These are phyloP conservation scores for Anthrax anthrax DNA, from an alignment of 2,888 invertebrate species.

Conservation along the genomic window DNA sequence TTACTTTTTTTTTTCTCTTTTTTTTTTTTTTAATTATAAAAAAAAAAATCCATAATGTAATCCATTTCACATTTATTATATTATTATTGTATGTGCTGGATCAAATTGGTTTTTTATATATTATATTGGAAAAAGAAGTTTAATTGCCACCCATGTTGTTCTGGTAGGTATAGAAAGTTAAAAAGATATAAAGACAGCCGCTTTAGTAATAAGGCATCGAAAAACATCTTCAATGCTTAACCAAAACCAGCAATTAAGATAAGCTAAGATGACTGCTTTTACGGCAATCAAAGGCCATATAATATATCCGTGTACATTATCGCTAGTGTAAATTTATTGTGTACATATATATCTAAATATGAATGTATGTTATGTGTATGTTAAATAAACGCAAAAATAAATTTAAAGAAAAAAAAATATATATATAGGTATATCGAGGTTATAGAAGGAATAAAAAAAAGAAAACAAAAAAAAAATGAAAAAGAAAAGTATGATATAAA, in stretches of 20 bases:
- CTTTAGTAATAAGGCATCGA: neutral
- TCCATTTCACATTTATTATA: neutral
- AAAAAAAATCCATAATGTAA: neutral
- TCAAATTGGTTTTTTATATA: too few species aligned
- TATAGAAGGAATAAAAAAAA: neutral
- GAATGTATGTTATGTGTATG: too few species aligned
- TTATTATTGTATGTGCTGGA: too few species aligned
- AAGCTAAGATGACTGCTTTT: conserved; percentile 7
- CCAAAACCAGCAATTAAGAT: conserved; percentile 8
- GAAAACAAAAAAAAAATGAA: neutral
- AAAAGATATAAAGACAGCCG: neutral
- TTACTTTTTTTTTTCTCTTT: neutral
- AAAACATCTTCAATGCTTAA: conserved; percentile 7
- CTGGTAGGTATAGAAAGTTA: neutral
- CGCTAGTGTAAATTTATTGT: too few species aligned
- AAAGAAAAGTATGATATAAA: neutral
- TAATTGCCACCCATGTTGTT: conserved; percentile 10
- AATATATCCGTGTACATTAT: neutral
- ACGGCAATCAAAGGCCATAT: neutral
- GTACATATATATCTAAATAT: too few species aligned
- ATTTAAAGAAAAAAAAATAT: too few species aligned
- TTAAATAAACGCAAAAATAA: too few species aligned
- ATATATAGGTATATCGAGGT: too few species aligned
- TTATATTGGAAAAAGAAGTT: neutral
- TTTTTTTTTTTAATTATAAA: neutral